Evolutionary conservation across 2,888 invertebrate genomes (phyloP).

Genomic region (Cerastis leucographa): DNA sequence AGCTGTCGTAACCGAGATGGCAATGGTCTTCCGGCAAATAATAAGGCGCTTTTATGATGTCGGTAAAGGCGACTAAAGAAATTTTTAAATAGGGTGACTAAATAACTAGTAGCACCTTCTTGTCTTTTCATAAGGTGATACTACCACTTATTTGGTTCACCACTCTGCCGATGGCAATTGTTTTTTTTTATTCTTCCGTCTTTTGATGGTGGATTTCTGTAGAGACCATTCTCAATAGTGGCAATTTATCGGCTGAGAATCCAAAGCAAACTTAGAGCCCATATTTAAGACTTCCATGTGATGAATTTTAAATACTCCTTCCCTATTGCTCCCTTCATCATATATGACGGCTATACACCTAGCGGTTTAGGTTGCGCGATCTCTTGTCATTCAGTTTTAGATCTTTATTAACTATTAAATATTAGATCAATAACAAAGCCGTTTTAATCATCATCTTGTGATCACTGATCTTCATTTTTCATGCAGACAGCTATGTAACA

Average conservation of each 20-base stretch:
- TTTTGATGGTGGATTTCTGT: neutral
- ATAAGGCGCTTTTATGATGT: neutral
- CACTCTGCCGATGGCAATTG: neutral
- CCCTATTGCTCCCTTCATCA: neutral
- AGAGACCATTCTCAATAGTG: neutral
- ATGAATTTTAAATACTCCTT: neutral
- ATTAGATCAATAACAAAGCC: neutral
- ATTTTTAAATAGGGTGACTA: neutral
- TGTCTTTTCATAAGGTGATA: neutral
- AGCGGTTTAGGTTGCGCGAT: neutral
- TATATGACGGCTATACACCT: neutral
- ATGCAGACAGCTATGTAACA: slow-evolving; percentile 58
- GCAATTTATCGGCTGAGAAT: neutral
- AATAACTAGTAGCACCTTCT: neutral
- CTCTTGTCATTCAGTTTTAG: neutral
- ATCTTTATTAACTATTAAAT: neutral
- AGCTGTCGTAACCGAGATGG: slow-evolving; percentile 8
- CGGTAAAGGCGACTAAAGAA: neutral
- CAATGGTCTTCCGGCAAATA: slow-evolving; percentile 30
- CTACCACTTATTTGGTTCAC: neutral
- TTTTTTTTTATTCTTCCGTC: neutral
- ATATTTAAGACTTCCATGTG: neutral
- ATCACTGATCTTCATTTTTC: slow-evolving; percentile 33
- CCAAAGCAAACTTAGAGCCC: neutral
- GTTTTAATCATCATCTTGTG: slow-evolving; percentile 26